phyloP scores from a whole-genome alignment of 2,113 vertebrate species.

The Spermophilus dauricus region DNA sequence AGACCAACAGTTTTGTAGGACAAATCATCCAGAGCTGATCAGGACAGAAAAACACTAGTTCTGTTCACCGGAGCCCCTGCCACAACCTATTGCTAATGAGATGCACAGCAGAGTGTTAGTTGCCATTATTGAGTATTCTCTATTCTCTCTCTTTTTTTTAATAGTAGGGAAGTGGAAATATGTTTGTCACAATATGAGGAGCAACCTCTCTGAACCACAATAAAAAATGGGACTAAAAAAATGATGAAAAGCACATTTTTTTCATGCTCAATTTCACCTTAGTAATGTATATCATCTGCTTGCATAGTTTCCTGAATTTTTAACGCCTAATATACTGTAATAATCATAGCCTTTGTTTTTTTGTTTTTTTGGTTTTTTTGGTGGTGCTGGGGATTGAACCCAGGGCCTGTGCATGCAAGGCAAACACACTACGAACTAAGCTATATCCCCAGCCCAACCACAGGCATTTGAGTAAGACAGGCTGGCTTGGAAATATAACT shows the following conservation, averaged over 20 bases:
- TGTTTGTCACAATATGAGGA: not conserved
- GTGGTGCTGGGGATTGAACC: too few relatives aligned
- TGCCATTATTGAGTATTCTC: not conserved
- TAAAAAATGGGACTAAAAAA: not conserved
- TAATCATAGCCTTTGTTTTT: not conserved
- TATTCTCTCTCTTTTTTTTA: not conserved
- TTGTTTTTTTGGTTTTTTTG: too few relatives aligned
- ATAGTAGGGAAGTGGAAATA: not conserved
- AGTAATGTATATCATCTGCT: not conserved
- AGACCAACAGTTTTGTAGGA: not conserved
- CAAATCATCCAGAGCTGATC: not conserved
- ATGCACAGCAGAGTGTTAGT: not conserved
- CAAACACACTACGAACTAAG: too few relatives aligned
- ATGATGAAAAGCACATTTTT: not conserved
- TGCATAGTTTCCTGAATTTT: not conserved
- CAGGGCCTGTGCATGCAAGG: too few relatives aligned
- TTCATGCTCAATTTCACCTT: not conserved
- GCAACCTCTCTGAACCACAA: not conserved
- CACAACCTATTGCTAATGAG: not conserved
- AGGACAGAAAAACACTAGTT: not conserved
- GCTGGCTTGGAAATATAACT: not conserved
- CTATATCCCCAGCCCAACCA: not conserved
- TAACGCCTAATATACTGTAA: not conserved
- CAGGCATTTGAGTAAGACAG: not conserved
- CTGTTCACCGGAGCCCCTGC: accelerated